Evolutionary conservation across 2,113 vertebrate species (phyloP).

Genomic region (Labrus mixtus): DNA sequence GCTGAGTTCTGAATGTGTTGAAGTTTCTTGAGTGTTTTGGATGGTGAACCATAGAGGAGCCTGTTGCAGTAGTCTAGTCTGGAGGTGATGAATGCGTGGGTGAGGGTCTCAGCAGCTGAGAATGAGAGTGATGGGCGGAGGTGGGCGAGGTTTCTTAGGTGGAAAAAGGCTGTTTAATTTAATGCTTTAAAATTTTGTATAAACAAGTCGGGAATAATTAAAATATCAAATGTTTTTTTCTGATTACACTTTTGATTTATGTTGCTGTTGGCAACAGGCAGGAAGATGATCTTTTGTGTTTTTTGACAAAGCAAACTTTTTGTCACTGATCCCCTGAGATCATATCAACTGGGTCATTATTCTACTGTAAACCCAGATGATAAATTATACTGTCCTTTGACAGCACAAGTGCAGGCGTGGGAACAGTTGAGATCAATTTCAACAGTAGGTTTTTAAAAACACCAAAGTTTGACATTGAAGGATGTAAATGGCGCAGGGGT

Average conservation of each 20-base stretch:
- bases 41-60: too few species aligned
- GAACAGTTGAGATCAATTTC: conserved; percentile 44
- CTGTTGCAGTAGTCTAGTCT: too few species aligned
- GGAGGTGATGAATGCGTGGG: too few species aligned
- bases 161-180: too few species aligned
- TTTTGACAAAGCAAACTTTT: conserved; percentile 11
- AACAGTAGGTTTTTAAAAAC: conserved; percentile 21
- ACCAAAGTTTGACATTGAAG: conserved; percentile 22
- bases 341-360: conserved; percentile 26
- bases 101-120: too few species aligned
- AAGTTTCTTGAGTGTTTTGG: too few species aligned
- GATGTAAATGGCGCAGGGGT: neutral
- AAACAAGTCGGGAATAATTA: too few species aligned
- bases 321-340: conserved; percentile 47
- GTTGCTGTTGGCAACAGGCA: conserved; percentile 2
- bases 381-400: conserved; percentile 17
- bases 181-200: too few species aligned
- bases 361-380: conserved; percentile 16
- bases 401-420: conserved; percentile 19
- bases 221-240: neutral
- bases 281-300: conserved; percentile 3
- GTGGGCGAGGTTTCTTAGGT: too few species aligned
- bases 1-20: too few species aligned
- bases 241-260: conserved; percentile 6
- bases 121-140: too few species aligned